These are phyloP conservation scores for Charanyca ferruginea DNA, from an alignment of 2,888 invertebrate genomes.

Conservation along the genomic window DNA sequence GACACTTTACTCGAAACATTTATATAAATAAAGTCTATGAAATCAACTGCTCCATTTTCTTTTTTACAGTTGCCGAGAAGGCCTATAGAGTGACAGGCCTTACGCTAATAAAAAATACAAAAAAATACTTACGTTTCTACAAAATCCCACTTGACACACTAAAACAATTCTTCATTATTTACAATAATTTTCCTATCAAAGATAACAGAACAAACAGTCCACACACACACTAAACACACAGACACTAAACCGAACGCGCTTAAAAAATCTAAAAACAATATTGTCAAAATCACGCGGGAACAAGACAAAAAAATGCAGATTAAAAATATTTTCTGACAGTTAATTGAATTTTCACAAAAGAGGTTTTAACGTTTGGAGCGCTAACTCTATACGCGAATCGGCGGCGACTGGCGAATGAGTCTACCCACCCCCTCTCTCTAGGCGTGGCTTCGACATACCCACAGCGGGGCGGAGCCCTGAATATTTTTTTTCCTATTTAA, in stretches of 20 bases:
- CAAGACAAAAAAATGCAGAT: conserved; percentile 47
- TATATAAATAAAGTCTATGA: neutral
- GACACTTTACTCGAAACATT: too few species aligned
- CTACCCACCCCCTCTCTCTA: conserved; percentile 71
- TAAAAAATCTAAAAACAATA: conserved; percentile 39
- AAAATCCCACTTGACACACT: conserved; percentile 57
- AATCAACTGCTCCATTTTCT: neutral
- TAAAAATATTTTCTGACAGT: conserved; percentile 58
- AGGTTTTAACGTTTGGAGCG: conserved; percentile 68
- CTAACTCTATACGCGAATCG: conserved; percentile 84
- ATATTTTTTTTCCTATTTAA: conserved; percentile 78
- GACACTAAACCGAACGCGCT: conserved; percentile 59
- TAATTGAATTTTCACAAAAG: conserved; percentile 64
- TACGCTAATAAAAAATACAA: neutral
- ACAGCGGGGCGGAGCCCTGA: conserved; percentile 74
- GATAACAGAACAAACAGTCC: conserved; percentile 52
- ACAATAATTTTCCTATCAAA: conserved; percentile 38
- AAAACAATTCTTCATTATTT: conserved; percentile 62
- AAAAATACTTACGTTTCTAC: conserved; percentile 57
- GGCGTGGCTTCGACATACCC: conserved; percentile 78
- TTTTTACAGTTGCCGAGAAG: neutral
- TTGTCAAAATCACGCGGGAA: conserved; percentile 62
- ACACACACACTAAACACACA: conserved; percentile 62
- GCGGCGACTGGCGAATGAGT: conserved; percentile 83
- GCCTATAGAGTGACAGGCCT: neutral